Base-by-base conservation (phyloP, 1,140 invertebrate genomes). In the Amyelois transitella region DNA sequence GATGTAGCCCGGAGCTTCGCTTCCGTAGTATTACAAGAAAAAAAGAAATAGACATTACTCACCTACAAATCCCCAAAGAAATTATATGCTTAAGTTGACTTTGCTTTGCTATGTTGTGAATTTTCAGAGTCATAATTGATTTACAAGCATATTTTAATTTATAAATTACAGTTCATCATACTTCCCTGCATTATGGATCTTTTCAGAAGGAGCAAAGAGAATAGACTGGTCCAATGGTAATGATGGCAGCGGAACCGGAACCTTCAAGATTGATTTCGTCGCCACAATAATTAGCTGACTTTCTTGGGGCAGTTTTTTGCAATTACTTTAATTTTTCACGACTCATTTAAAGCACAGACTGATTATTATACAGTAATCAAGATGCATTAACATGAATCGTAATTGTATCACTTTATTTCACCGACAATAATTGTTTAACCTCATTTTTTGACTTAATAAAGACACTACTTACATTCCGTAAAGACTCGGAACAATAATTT, bases 231-330 rank as follows among this genome's bases (percentile, higher is more conserved):
- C 12, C 17, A 8, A 12, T 14, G 17, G 12, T 38, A 38, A 38
- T 38, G 32, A 38, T 12, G 10, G 5, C 8, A 14, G 32, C 32
- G 32, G 32, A 38, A 38, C 32, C 32, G 55, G 67, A 65, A 77
- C 70, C 76, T 75, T 79, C 80, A 66, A 76, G 65, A 75, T 82
- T 81, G 77, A 82, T 82, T 76, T 69, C 57, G 18, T 58, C 44
- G 55, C 58, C 60, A 63, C 69, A 62, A 75, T 73, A 75, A 80
- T 83, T 77, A 77, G 58, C 45, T 21, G 2, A 20, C 43, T 8
- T 14, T n/a, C 32, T 38, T 14, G 32, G 32, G 32, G 17, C 32
- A 28, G 32, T 38, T 38, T 38, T n/a, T 38, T 38, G 8, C 32
- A 38, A 38, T 38, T 38, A 38, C 8, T 14, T 38, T 38, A 3